phyloP scores from a whole-genome alignment of 2,113 vertebrate species.

The Nothocercus julius region DNA sequence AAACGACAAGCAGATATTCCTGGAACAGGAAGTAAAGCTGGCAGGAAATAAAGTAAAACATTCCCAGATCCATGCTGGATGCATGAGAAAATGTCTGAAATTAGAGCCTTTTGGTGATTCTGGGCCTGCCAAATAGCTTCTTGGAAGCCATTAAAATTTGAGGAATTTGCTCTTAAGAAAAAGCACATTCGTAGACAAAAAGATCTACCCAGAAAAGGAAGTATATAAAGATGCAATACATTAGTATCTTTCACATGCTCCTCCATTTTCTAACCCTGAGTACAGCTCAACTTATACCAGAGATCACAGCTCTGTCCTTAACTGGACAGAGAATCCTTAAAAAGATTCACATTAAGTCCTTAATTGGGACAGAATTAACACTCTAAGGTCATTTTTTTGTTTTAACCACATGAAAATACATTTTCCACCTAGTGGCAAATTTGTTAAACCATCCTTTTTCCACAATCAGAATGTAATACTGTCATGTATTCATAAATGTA shows the following conservation, averaged over 20 bases:
- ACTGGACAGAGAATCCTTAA: too few species aligned
- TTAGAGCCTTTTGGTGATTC: neutral
- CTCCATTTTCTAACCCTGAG: neutral
- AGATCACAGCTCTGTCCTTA: neutral
- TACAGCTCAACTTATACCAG: neutral
- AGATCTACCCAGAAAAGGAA: neutral
- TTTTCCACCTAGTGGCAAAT: neutral
- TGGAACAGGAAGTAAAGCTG: slow-evolving; percentile 10
- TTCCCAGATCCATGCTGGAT: neutral
- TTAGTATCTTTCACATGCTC: neutral
- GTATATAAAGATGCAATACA: neutral
- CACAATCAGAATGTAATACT: neutral
- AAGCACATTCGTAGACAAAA: neutral
- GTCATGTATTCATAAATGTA: too few species aligned
- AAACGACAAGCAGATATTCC: slow-evolving; percentile 20
- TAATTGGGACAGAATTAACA: neutral
- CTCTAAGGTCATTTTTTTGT: neutral
- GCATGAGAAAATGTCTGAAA: slow-evolving; percentile 47
- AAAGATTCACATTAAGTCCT: neutral
- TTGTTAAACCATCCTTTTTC: neutral
- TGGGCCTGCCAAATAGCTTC: neutral
- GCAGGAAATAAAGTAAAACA: slow-evolving; percentile 19
- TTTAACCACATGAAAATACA: neutral
- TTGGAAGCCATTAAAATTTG: neutral
- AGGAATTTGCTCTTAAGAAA: neutral